A percentile compares a stretch with the other conserved stretches of the same genome.
phyloP scores from a whole-genome alignment of 2,113 vertebrate species.

The Alligator sinensis region DNA sequence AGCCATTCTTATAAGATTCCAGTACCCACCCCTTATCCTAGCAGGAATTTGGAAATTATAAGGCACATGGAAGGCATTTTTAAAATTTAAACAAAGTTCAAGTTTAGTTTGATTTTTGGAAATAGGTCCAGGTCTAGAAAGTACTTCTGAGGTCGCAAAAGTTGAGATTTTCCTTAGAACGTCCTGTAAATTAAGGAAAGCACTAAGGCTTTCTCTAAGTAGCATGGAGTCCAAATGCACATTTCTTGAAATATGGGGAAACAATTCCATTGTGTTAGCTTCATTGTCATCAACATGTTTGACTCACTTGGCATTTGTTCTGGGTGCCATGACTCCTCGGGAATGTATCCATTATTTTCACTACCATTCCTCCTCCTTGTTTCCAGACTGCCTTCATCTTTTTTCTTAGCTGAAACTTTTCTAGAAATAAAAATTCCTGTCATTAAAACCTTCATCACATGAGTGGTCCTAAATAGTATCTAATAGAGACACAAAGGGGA shows the following conservation, averaged over 20 bases:
- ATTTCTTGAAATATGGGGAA: not conserved
- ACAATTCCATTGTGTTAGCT: not conserved
- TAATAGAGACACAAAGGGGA: not conserved
- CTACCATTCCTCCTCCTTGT: constrained; percentile 32
- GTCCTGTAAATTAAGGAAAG: not conserved
- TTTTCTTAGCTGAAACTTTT: constrained; percentile 61
- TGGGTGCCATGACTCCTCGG: constrained; percentile 42
- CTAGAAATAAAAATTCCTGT: constrained; percentile 56
- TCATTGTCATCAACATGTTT: not conserved
- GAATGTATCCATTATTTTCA: constrained; percentile 72
- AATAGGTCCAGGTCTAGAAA: not conserved
- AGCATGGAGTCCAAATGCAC: not conserved
- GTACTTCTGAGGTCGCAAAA: not conserved
- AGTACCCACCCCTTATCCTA: not conserved
- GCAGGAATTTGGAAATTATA: constrained; percentile 1
- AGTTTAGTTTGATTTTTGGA: not conserved
- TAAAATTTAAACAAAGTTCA: not conserved
- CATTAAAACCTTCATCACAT: not conserved
- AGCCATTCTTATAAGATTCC: not conserved
- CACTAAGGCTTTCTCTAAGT: not conserved
- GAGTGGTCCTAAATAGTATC: not conserved
- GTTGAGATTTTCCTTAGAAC: not conserved
- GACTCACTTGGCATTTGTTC: constrained; percentile 56
- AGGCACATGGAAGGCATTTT: not conserved
- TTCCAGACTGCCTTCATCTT: not conserved